These are phyloP conservation scores for Amaurobius ferox DNA, from an alignment of 2,888 invertebrate species.

Conservation along the genomic window DNA sequence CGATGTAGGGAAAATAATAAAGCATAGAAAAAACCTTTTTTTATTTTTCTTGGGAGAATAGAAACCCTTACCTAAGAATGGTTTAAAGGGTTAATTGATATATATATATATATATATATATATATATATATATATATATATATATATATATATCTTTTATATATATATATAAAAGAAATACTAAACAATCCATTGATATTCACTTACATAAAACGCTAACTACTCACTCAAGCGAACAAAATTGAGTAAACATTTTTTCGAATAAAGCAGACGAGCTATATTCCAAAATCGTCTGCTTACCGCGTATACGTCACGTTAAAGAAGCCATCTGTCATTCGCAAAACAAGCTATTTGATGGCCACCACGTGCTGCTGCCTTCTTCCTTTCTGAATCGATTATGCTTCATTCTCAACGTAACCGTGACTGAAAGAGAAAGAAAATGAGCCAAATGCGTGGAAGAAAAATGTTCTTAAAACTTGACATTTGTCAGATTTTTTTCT, in stretches of 20 bases:
- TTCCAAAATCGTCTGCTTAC: neutral
- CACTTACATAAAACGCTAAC: neutral
- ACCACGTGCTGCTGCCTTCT: slow-evolving; percentile 25
- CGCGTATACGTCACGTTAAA: slow-evolving; percentile 22
- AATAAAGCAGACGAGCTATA: neutral
- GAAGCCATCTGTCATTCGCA: slow-evolving; percentile 31
- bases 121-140: too few relatives aligned
- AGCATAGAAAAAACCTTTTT: too few relatives aligned
- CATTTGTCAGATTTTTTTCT: slow-evolving; percentile 19
- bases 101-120: too few relatives aligned
- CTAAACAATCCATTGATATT: too few relatives aligned
- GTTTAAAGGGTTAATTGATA: too few relatives aligned
- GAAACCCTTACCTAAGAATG: too few relatives aligned
- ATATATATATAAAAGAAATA: too few relatives aligned
- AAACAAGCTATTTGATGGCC: slow-evolving; percentile 34
- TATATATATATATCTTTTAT: too few relatives aligned
- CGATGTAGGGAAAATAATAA: too few relatives aligned
- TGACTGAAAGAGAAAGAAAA: slow-evolving; percentile 36
- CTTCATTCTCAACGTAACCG: slow-evolving; percentile 26
- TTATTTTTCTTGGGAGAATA: too few relatives aligned
- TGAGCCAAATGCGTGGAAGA: slow-evolving; percentile 33
- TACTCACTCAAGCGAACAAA: neutral
- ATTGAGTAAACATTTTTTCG: neutral
- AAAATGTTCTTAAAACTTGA: slow-evolving; percentile 35
- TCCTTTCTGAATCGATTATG: slow-evolving; percentile 23